These are phyloP conservation scores for Merluccius polli DNA, from an alignment of 2,797 vertebrate genomes.

Conservation along the genomic window DNA sequence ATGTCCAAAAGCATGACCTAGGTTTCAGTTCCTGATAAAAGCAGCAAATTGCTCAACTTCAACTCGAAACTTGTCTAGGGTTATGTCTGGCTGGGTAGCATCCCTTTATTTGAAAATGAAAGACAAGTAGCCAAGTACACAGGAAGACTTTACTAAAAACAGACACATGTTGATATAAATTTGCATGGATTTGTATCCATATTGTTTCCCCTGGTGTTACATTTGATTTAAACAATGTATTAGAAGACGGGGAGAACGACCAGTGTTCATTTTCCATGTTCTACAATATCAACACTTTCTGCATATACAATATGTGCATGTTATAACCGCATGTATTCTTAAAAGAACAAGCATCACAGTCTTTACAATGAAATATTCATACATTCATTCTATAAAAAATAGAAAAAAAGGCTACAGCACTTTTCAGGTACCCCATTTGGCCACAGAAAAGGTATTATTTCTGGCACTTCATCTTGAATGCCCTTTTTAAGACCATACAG, in stretches of 20 bases:
- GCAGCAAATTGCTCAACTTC: slow-evolving; percentile 23
- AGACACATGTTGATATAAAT: neutral
- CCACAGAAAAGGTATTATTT: neutral
- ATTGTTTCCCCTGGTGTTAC: neutral
- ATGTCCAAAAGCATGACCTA: no score
- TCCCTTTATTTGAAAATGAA: neutral
- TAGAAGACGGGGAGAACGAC: neutral
- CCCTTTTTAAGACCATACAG: neutral
- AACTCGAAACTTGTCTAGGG: neutral
- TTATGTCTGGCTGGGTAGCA: neutral
- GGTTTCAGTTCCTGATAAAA: no score
- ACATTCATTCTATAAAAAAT: slow-evolving; percentile 61
- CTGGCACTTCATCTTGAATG: neutral
- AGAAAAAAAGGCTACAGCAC: slow-evolving; percentile 49
- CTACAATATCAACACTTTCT: slow-evolving; percentile 3
- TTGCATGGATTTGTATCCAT: neutral
- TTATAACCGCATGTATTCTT: neutral
- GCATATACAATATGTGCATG: slow-evolving; percentile 46
- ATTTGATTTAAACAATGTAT: neutral
- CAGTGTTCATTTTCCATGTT: neutral
- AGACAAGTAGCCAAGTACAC: neutral
- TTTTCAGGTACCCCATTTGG: slow-evolving; percentile 29
- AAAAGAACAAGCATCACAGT: slow-evolving; percentile 39
- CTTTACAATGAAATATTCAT: slow-evolving; percentile 39
- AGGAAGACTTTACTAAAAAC: neutral